phyloP scores from a whole-genome alignment of 2,888 invertebrate genomes.

The Baccha elongata region DNA sequence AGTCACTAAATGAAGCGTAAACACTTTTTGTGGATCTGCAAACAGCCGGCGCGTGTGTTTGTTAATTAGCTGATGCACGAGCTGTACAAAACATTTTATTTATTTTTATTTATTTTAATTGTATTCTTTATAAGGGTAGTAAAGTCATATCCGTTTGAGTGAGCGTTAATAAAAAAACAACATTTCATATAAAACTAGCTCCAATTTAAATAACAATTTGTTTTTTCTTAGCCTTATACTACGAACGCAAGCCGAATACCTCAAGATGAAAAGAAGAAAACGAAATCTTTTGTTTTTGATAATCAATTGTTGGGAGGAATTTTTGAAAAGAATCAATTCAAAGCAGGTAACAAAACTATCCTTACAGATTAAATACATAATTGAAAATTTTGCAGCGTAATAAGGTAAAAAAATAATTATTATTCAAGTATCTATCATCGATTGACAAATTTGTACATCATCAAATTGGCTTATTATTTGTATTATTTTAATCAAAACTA shows the following conservation, averaged over 20 bases:
- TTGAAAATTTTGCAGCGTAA: slow-evolving; percentile 50
- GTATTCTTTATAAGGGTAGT: too few relatives aligned
- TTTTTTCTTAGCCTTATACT: slow-evolving; percentile 76
- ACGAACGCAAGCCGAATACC: slow-evolving; percentile 75
- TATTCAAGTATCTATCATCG: slow-evolving; percentile 16
- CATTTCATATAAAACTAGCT: too few relatives aligned
- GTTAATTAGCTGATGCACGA: too few relatives aligned
- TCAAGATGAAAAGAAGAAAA: slow-evolving; percentile 75
- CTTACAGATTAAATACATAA: slow-evolving; percentile 15
- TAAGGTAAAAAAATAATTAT: slow-evolving; percentile 1
- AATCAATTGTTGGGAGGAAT: slow-evolving; percentile 80
- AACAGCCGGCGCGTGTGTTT: too few relatives aligned
- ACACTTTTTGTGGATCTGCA: too few relatives aligned
- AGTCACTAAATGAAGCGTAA: too few relatives aligned
- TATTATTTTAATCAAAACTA: slow-evolving; percentile 36
- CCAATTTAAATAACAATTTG: not conserved
- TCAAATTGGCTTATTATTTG: slow-evolving; percentile 34
- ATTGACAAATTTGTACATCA: slow-evolving; percentile 25
- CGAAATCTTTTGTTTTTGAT: slow-evolving; percentile 78
- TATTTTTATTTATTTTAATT: too few relatives aligned
- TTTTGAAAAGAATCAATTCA: slow-evolving; percentile 79
- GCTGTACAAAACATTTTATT: too few relatives aligned
- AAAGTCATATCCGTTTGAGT: too few relatives aligned
- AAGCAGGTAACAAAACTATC: slow-evolving; percentile 73
- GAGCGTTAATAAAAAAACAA: too few relatives aligned